Percentiles rank a stretch among this genome's conserved stretches.
Evolutionary conservation across 2,797 vertebrate species (phyloP).

Genomic region (Cichlasoma orientale): DNA sequence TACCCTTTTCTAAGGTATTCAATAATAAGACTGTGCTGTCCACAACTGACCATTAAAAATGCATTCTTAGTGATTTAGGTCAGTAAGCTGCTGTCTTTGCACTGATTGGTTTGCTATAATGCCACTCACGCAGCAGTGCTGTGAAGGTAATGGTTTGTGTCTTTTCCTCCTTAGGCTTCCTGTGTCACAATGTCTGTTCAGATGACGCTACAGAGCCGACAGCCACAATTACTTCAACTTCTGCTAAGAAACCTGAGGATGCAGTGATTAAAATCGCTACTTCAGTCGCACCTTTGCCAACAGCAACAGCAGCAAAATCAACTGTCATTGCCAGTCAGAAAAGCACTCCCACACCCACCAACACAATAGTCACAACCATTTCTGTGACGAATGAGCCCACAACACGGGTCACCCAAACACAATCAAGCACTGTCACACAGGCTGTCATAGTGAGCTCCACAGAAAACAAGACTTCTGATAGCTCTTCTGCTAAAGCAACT

Average conservation of each 20-base stretch:
- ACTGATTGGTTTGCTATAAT: not conserved
- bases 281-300: not conserved
- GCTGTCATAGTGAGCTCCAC: too few relatives aligned
- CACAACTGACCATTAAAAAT: not conserved
- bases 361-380: too few relatives aligned
- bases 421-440: fast-evolving
- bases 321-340: not conserved
- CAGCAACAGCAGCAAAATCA: too few relatives aligned
- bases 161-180: conserved; percentile 37
- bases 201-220: fast-evolving
- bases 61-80: not conserved
- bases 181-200: conserved; percentile 13
- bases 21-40: not conserved
- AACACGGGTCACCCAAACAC: too few relatives aligned
- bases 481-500: fast-evolving
- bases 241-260: fast-evolving
- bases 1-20: not conserved
- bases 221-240: fast-evolving
- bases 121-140: not conserved
- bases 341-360: fast-evolving
- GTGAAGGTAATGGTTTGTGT: not conserved
- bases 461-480: fast-evolving
- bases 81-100: not conserved
- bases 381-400: fast-evolving
- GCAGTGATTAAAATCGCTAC: fast-evolving